These are phyloP conservation scores for Lagopus muta DNA, from an alignment of 2,113 vertebrate genomes.

Conservation along the genomic window DNA sequence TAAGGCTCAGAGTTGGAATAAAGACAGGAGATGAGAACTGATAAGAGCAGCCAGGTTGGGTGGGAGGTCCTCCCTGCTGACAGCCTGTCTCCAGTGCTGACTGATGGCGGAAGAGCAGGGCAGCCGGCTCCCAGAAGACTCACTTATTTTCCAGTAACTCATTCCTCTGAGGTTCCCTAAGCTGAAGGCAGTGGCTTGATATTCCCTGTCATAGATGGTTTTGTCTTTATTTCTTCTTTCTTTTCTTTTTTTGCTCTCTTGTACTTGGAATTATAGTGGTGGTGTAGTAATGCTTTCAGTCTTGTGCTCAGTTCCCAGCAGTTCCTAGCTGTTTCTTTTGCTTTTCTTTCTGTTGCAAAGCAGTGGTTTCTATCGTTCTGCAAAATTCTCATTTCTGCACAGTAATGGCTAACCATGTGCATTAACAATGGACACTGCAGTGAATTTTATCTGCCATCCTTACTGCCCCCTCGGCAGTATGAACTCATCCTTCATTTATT, in stretches of 20 bases:
- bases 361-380: background rate
- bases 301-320: background rate
- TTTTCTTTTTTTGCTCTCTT: background rate
- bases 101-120: background rate
- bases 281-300: background rate
- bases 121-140: background rate
- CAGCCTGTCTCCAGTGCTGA: background rate
- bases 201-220: background rate
- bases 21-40: background rate
- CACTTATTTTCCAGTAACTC: background rate
- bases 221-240: background rate
- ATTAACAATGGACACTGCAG: background rate
- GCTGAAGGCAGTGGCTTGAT: background rate
- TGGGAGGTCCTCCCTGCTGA: accelerated
- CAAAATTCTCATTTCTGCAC: background rate
- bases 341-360: background rate
- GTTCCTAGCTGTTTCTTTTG: background rate
- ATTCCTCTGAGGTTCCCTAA: background rate
- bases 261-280: background rate
- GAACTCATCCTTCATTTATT: background rate
- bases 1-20: background rate
- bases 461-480: background rate
- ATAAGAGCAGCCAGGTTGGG: background rate
- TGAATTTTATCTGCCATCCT: background rate
- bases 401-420: background rate